Evolutionary conservation across 2,888 invertebrate genomes (phyloP).

Genomic region (Diabrotica balteata): DNA sequence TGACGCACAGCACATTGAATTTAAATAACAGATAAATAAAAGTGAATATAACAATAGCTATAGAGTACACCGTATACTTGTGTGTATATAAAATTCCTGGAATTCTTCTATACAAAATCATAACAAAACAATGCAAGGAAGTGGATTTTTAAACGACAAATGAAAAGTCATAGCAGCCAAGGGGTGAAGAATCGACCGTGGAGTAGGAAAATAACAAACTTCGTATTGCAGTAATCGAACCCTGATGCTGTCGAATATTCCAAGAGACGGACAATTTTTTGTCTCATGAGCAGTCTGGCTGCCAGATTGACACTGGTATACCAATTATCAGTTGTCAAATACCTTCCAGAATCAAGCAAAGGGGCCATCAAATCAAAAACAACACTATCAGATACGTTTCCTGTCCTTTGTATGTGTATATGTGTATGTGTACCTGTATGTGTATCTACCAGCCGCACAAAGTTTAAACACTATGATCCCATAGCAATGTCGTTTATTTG

Average conservation of each 20-base stretch:
- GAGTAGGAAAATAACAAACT: constrained; percentile 1
- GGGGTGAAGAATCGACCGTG: constrained; percentile 20
- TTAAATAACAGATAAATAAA: constrained; percentile 62
- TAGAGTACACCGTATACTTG: constrained; percentile 53
- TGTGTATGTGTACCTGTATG: no score
- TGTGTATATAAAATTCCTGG: constrained; percentile 54
- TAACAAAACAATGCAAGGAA: constrained; percentile 20
- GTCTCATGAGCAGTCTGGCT: no score
- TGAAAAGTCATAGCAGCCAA: constrained; percentile 16
- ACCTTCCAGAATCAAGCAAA: no score
- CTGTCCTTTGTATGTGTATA: no score
- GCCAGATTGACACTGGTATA: no score
- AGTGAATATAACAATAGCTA: constrained; percentile 54
- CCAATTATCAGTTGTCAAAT: no score
- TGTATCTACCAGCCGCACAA: no score
- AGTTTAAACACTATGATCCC: no score
- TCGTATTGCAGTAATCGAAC: constrained; percentile 17
- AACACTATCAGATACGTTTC: no score
- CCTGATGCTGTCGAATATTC: background rate
- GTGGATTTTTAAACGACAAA: constrained; percentile 8
- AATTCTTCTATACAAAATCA: constrained; percentile 48
- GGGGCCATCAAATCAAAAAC: no score
- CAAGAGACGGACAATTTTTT: background rate
- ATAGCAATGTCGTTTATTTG: no score
- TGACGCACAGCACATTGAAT: constrained; percentile 68